Base-by-base conservation (phyloP, 2,113 vertebrate genomes). In the Tenebrosternarchus preto region DNA sequence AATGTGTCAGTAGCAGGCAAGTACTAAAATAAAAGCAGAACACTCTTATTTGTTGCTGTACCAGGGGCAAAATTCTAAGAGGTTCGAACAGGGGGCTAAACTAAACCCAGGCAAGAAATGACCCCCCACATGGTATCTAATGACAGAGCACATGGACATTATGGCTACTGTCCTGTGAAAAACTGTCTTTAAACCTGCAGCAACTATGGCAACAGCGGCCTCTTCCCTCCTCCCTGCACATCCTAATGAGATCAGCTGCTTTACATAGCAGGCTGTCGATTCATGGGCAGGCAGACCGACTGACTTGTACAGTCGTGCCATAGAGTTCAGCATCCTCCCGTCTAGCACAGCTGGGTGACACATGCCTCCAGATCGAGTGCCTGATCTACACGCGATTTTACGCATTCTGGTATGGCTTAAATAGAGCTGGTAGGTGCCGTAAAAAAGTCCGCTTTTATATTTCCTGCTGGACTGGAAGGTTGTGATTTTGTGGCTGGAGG, bases 401-500 rank as follows among this genome's bases (percentile, higher is more conserved):
- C 67, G 78, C 79, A 80, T 27, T 43, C 72, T 82, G 56, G 50
- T 60, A 63, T 68, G 15, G 6, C 50, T 82, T 79, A 80, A 73
- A 72, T 72, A 82, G 71, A 57, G 66, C 43, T 76, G 25, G 50
- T 24, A 80, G 73, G 60, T 61, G 77, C 64, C 77, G 60, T 82
- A 72, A 73, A 76, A 80, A 77, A 73, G 19, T 25, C 66, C 76
- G 43, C 75, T 73, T 85, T 85, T 82, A 85, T 82, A 79, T 85
- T 85, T 85, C 84, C 80, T 85, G 84, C 80, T 73, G 77, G 50
- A 82, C 56, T 22, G 22, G 64, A 67, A 75, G 77, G n/a, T 68
- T 85, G 27, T 85, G 80, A 85, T 80, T 77, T 77, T 46, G 39
- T 80, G 67, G 73, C 80, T 85, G 77, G 80, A 76, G 63, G 83